Conservation (phyloP, 2,888 invertebrate genomes). For the Megastigmus dorsalis region DNA sequence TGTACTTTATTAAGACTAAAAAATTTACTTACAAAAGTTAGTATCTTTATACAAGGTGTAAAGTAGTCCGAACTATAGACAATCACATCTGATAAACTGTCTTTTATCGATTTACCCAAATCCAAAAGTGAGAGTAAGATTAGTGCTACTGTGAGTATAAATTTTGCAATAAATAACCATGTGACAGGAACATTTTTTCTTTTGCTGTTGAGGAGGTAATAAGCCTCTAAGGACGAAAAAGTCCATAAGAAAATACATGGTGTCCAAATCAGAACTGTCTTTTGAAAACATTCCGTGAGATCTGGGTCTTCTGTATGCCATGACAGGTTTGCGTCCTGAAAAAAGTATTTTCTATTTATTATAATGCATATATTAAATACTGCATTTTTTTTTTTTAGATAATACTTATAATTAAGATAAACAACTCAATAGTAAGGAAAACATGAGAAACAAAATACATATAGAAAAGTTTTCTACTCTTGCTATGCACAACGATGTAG, state of each 20-base stretch:
- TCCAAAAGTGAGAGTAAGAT: constrained; percentile 83
- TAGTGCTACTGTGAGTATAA: constrained; percentile 80
- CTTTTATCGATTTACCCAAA: constrained; percentile 79
- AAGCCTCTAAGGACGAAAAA: constrained; percentile 84
- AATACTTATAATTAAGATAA: constrained; percentile 32
- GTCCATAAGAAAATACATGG: constrained; percentile 91
- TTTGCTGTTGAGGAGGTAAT: constrained; percentile 85
- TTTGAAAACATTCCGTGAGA: constrained; percentile 93
- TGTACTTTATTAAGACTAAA: too few species aligned
- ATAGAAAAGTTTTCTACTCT: constrained; percentile 32
- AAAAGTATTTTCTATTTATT: constrained; percentile 46
- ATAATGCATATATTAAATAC: not conserved
- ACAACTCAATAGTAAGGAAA: not conserved
- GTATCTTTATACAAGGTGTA: constrained; percentile 85
- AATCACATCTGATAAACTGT: constrained; percentile 73
- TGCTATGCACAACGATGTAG: constrained; percentile 9
- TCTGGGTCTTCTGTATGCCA: constrained; percentile 91
- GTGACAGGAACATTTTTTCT: constrained; percentile 83
- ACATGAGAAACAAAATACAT: constrained; percentile 28
- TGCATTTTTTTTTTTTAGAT: constrained; percentile 13
- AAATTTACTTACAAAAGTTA: constrained; percentile 85
- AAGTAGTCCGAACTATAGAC: constrained; percentile 84
- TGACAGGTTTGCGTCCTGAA: constrained; percentile 84
- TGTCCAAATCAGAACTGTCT: constrained; percentile 91
- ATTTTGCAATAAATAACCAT: constrained; percentile 84